Evolutionary conservation across 2,797 vertebrate species (phyloP), one percentile per base, ranked within the genome.

Genomic region (Sebastes iracundus): DNA sequence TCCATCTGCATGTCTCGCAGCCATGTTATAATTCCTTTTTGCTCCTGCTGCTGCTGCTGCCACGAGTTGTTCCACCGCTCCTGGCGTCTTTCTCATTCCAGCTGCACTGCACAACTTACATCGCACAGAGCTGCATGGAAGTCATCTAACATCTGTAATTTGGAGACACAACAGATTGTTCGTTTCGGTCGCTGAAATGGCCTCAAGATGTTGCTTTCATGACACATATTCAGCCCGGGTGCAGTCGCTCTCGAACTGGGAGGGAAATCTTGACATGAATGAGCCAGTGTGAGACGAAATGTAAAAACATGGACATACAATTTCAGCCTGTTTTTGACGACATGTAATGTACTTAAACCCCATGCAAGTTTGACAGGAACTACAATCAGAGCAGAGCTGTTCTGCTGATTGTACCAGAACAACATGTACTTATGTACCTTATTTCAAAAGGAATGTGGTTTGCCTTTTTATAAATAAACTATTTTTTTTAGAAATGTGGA

Each of bases 1-100:
- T 87, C 84, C 88, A 86, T 89, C 78, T 93, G 86, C 61, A 49
- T 84, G 83, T 88, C 87, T 88, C 5, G 7, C 66, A 82, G 86
- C 70, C 58, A 85, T 60, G 75, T 85, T 83, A 64, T 87, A 82
- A 89, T 87, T 89, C 75, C 66, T 67, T 80, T 73, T 46, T 46
- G 63, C 86, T 86, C 66, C 30, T 64, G 71, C 75, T 81, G 71
- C 63, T 35, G 49, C 67, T 82, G 71, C 63, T 38, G 52, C 68
- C 56, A 61, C n/a, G 33, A 77, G 68, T 53, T 63, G 69, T 87
- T 86, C 70, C 84, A 68, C 74, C 12, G 69, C 91, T 81, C n/a
- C 70, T 52, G 72, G 85, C 68, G 0, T 56, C 73, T 69, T 46
- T 64, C 49, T 81, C 23, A 12, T 53, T 85, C 77, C 68, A 61